Conservation (phyloP, 2,113 vertebrate species). For the rabbit (Oryctolagus cuniculus) region DNA sequence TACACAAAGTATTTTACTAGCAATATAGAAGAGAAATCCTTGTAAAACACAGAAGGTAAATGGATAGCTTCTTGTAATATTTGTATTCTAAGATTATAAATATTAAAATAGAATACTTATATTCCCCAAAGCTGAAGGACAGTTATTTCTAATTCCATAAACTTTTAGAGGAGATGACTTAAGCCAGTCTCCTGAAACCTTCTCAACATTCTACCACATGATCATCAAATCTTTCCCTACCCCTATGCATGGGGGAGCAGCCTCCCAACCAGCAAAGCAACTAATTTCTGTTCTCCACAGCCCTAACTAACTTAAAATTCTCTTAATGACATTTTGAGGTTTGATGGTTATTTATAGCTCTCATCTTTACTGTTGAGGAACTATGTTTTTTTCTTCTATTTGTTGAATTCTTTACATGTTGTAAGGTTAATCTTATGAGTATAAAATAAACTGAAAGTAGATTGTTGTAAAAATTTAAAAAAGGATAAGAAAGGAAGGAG, state of each 20-base stretch:
- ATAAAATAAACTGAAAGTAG: too few species aligned
- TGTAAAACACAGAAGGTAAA: background rate
- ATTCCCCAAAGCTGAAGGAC: background rate
- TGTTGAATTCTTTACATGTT: too few species aligned
- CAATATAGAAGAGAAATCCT: conserved; percentile 9
- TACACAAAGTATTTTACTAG: background rate
- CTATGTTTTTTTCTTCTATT: too few species aligned
- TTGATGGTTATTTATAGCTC: too few species aligned
- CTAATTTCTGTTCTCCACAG: background rate
- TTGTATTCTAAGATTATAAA: background rate
- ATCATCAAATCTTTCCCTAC: background rate
- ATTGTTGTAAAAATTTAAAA: too few species aligned
- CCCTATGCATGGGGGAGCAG: background rate
- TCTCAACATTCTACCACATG: background rate
- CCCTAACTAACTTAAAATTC: background rate
- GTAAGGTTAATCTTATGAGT: too few species aligned
- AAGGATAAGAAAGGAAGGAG: too few species aligned
- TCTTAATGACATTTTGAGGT: background rate
- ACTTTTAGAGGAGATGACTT: background rate
- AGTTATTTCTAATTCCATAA: background rate
- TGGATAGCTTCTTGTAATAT: background rate
- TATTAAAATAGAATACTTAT: background rate
- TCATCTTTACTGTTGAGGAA: too few species aligned
- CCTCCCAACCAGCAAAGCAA: background rate
- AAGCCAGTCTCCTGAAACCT: background rate